A percentile compares a stretch with the other conserved stretches of the same genome.
Evolutionary conservation across 2,888 invertebrate species (phyloP).

Genomic region (Euplagia quadripunctaria): DNA sequence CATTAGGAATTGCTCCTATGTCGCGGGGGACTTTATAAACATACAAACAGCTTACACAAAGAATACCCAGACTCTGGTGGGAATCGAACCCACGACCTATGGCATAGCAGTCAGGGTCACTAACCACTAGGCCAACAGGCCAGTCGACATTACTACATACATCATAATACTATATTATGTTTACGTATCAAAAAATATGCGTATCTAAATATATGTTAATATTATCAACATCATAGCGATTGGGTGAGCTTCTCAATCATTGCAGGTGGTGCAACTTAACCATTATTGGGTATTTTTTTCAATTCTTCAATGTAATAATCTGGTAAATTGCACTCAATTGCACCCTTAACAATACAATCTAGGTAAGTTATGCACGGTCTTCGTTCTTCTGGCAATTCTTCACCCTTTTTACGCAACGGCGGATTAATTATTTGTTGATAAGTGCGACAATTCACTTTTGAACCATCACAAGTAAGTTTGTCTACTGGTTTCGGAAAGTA

Average conservation of each 20-base stretch:
- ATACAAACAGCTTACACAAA: too few relatives aligned
- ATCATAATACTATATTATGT: too few relatives aligned
- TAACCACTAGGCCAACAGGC: too few relatives aligned
- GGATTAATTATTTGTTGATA: conserved; percentile 91
- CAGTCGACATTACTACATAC: too few relatives aligned
- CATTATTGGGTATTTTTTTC: conserved; percentile 92
- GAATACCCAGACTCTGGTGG: too few relatives aligned
- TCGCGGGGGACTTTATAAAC: too few relatives aligned
- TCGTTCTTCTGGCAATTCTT: conserved; percentile 87
- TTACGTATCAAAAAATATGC: too few relatives aligned
- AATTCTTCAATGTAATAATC: conserved; percentile 91
- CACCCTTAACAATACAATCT: conserved; percentile 90
- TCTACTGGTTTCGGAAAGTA: conserved; percentile 90
- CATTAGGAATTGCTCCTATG: too few relatives aligned
- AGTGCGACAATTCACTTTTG: conserved; percentile 85
- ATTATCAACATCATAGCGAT: conserved; percentile 26
- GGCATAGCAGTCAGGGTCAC: too few relatives aligned
- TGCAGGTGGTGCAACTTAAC: conserved; percentile 80
- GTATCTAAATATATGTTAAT: too few relatives aligned
- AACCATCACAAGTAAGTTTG: conserved; percentile 86
- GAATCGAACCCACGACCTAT: too few relatives aligned
- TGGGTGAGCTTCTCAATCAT: conserved; percentile 73
- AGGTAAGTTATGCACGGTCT: conserved; percentile 93
- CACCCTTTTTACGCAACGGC: conserved; percentile 64
- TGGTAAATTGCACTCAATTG: conserved; percentile 92